These are phyloP conservation scores for Actenoides lindsayi DNA, from an alignment of 2,113 vertebrate genomes.

Conservation along the genomic window DNA sequence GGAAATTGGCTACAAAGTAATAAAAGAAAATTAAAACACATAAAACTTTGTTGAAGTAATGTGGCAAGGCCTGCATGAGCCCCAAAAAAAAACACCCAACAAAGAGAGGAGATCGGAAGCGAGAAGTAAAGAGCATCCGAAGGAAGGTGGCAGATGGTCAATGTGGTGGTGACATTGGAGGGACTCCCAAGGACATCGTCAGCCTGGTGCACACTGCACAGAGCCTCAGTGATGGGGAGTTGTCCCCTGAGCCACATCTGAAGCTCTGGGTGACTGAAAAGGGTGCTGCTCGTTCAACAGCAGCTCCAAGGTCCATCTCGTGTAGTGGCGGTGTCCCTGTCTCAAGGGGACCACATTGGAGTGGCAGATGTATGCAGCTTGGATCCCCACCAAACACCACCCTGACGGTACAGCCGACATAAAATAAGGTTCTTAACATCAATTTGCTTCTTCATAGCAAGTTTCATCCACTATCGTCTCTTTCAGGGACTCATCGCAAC, in stretches of 20 bases:
- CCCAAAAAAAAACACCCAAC: background rate
- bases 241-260: background rate
- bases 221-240: fast-evolving
- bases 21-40: conserved; percentile 71
- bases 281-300: background rate
- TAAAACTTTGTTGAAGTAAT: conserved; percentile 34
- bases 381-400: fast-evolving
- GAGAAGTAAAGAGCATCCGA: background rate
- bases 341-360: too few relatives aligned
- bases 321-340: fast-evolving
- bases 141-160: background rate
- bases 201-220: too few relatives aligned
- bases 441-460: background rate
- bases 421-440: background rate
- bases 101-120: background rate
- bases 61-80: background rate
- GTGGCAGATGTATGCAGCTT: background rate
- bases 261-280: background rate
- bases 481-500: background rate
- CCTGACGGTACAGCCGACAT: fast-evolving
- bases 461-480: background rate
- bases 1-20: conserved; percentile 37
- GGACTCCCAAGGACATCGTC: background rate
- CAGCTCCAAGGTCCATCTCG: background rate
- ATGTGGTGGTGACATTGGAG: fast-evolving